Base-by-base conservation (phyloP, 2,113 vertebrate species). In the Calcarius ornatus region DNA sequence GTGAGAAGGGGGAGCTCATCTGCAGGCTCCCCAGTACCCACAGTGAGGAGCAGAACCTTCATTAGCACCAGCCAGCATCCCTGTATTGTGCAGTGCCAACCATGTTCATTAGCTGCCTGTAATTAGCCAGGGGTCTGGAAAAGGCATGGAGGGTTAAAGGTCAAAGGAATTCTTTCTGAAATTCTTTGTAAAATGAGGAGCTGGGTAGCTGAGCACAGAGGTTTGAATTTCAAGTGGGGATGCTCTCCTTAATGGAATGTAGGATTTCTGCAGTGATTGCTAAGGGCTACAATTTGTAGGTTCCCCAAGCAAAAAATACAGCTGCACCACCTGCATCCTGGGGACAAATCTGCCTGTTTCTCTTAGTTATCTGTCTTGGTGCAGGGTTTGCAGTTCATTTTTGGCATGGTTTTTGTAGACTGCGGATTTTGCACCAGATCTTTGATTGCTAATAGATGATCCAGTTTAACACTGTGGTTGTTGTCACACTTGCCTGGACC, bases 101-200 rank as follows among this genome's bases (percentile, higher is more conserved):
- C 42, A 6, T 0, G 0, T 51, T 92, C 2, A 1, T 86, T 75
- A 92, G 69, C 65, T 50, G 42, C 0, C 0, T 50, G 54, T 61
- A 81, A 81, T 92, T 89, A 81, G 43, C 61, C 61, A 60, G 53
- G 57, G 92, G n/a, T 35, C 66, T 90, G 64, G 79, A 93, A 81
- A 83, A 45, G 21, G 59, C 43, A 11, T 5, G 27, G 7, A 83
- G 64, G 50, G 56, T 78, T 50, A 78, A 38, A 17, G 66, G 88
- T 48, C 81, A 85, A 40, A 94, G 51, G 56, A 66, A 27, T 7
- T 83, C 9, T 20, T 61, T 50, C 54, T 86, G 60, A 63, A 64
- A 64, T 65, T 57, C 82, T 31, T 47, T 30, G 20, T 19, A 19
- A 66, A 66, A 63, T 18, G 56, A 86, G 56, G 48, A 75, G 35